Conservation (phyloP, 2,113 vertebrate species). For the Micronycteris hirsuta region DNA sequence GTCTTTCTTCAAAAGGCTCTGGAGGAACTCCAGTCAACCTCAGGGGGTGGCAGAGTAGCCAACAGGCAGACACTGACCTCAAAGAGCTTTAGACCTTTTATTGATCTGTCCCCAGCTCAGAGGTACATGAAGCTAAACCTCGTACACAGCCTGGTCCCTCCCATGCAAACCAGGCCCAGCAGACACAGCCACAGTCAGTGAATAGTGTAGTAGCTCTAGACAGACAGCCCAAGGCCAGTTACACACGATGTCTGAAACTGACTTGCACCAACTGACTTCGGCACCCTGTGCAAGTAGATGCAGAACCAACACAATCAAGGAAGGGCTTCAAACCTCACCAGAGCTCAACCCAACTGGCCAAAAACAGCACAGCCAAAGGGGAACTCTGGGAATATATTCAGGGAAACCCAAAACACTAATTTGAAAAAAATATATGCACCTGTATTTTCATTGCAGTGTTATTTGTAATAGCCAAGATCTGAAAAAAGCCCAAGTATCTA, state of each 20-base stretch:
- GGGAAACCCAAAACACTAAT: too few species aligned
- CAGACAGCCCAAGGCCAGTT: neutral
- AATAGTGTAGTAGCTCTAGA: neutral
- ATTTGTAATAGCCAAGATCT: too few species aligned
- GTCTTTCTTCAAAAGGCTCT: neutral
- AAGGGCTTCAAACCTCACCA: neutral
- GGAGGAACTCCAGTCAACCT: neutral
- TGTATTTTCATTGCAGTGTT: too few species aligned
- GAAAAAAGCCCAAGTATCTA: too few species aligned
- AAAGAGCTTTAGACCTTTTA: neutral
- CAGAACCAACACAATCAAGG: neutral
- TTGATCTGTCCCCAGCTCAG: neutral
- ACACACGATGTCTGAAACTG: neutral
- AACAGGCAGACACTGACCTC: neutral
- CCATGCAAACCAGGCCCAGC: neutral
- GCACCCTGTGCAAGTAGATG: neutral
- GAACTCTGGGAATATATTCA: neutral
- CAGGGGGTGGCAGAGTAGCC: neutral
- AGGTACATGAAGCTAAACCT: neutral
- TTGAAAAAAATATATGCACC: too few species aligned
- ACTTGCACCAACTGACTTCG: neutral
- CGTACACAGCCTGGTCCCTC: neutral
- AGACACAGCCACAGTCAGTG: neutral
- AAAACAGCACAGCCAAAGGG: neutral
- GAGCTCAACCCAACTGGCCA: neutral